A percentile compares a stretch with the other conserved stretches of the same genome.
Conservation (phyloP, 2,797 vertebrate genomes). For the Cossypha polioptera region DNA sequence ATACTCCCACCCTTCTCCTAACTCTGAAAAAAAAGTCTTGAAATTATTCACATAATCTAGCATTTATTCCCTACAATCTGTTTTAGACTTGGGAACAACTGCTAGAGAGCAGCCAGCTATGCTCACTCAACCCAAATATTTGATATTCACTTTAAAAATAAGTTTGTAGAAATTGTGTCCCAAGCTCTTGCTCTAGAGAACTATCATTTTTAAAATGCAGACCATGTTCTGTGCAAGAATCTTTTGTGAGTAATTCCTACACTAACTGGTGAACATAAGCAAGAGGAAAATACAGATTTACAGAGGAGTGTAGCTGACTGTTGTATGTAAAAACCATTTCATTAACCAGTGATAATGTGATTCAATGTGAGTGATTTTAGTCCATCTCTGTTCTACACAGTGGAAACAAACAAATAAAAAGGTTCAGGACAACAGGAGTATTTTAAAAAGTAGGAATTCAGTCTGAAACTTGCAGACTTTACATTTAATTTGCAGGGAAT, state of each 20-base stretch:
- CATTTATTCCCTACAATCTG: not conserved
- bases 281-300: not conserved
- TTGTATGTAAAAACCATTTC: not conserved
- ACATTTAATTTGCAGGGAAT: not conserved
- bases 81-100: not conserved
- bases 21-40: not conserved
- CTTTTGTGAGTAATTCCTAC: not conserved
- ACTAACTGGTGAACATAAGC: not conserved
- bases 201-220: not conserved
- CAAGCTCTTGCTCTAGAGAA: not conserved
- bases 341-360: not conserved
- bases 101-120: not conserved
- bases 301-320: not conserved
- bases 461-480: not conserved
- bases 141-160: not conserved
- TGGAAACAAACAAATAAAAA: not conserved
- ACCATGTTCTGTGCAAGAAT: not conserved
- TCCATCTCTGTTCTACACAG: not conserved
- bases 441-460: not conserved
- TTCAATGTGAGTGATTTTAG: not conserved
- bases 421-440: not conserved
- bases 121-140: not conserved
- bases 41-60: not conserved
- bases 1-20: not conserved
- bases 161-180: not conserved